Evolutionary conservation across 2,888 invertebrate species (phyloP).

Genomic region (Drosophila phalerata): DNA sequence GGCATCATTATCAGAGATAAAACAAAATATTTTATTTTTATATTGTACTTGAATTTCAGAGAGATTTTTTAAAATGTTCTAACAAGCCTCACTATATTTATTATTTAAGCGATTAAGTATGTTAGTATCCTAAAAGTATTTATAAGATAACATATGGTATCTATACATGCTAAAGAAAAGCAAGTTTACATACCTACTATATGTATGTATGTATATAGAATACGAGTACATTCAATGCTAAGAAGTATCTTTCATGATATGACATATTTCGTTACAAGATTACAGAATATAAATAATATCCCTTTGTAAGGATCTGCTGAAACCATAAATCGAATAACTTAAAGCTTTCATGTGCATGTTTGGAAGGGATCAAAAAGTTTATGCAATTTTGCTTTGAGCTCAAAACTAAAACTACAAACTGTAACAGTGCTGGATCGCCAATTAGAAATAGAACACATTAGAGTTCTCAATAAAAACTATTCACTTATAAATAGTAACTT

Average conservation of each 20-base stretch:
- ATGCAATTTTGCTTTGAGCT: constrained; percentile 3
- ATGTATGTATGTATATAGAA: not conserved
- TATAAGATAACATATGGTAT: not conserved
- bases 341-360: constrained; percentile 2
- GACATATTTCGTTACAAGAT: constrained; percentile 1
- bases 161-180: not conserved
- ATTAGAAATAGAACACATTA: constrained; percentile 1
- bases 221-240: not conserved
- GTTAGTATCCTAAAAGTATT: too few relatives aligned
- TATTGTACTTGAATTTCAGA: too few relatives aligned
- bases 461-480: too few relatives aligned
- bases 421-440: not conserved
- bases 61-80: too few relatives aligned
- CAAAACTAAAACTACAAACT: constrained; percentile 8
- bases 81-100: too few relatives aligned
- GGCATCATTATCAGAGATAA: too few relatives aligned
- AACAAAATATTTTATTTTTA: too few relatives aligned
- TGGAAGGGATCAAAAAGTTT: constrained; percentile 10
- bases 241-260: not conserved
- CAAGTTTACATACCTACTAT: not conserved
- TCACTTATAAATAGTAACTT: too few relatives aligned
- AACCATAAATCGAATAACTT: constrained; percentile 13
- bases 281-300: constrained; percentile 1
- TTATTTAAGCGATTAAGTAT: too few relatives aligned
- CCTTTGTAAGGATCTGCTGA: constrained; percentile 8